phyloP scores from a whole-genome alignment of 30 jellyfish, hydroid and myxozoan genomes.

The Aurelia sp. region DNA sequence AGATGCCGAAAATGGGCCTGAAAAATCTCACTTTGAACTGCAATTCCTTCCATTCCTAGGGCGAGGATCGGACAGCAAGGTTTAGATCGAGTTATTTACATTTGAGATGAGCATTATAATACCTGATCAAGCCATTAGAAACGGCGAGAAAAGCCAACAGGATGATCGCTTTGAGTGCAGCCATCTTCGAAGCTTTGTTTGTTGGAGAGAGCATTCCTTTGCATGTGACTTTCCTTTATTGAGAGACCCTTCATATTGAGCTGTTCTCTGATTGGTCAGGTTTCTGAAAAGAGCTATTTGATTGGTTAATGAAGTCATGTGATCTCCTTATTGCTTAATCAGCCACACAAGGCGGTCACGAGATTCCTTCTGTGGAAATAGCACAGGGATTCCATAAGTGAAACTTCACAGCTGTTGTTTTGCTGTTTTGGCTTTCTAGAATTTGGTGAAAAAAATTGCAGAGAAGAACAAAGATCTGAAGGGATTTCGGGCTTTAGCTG shows the following conservation, averaged over 20 bases:
- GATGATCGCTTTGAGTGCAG: not conserved
- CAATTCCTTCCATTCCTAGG: too few relatives aligned
- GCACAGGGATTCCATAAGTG: slow-evolving; percentile 18
- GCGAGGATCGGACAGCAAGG: too few relatives aligned
- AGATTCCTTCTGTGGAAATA: slow-evolving; percentile 18
- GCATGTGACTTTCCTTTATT: slow-evolving; percentile 7
- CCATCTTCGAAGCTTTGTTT: slow-evolving; percentile 14
- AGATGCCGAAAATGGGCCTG: too few relatives aligned
- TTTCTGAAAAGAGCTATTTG: not conserved
- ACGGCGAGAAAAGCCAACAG: slow-evolving; percentile 62
- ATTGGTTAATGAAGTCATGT: slow-evolving; percentile 35
- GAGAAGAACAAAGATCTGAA: too few relatives aligned
- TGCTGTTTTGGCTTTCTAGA: not conserved
- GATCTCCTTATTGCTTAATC: not conserved
- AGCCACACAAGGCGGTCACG: slow-evolving; percentile 36
- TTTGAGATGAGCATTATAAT: not conserved
- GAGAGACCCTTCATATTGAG: not conserved
- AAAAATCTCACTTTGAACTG: too few relatives aligned
- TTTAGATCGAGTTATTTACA: too few relatives aligned
- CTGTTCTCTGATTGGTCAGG: slow-evolving; percentile 23
- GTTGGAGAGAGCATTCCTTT: not conserved
- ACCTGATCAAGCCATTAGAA: slow-evolving; percentile 66
- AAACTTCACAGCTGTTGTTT: too few relatives aligned
- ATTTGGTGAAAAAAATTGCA: not conserved
- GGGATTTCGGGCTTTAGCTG: too few relatives aligned